Evolutionary conservation across 2,888 invertebrate genomes (phyloP).

Genomic region (Pammene fasciana): DNA sequence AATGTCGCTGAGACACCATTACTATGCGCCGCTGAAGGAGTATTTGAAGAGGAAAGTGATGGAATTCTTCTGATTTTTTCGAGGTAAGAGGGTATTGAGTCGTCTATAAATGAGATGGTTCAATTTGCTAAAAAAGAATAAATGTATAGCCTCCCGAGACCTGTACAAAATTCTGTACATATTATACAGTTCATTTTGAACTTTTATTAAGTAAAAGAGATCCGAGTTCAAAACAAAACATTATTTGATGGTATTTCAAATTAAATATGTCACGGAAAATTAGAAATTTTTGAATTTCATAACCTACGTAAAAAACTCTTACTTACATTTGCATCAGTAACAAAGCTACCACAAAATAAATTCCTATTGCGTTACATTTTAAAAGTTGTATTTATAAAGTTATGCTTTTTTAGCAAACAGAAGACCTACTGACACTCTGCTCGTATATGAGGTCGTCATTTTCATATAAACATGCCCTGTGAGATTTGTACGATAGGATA

Average conservation of each 20-base stretch:
- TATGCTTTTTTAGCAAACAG: constrained; percentile 2
- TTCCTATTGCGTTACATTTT: too few species aligned
- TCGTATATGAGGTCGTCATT: background rate
- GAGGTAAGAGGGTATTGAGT: background rate
- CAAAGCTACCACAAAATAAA: too few species aligned
- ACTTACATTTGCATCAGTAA: too few species aligned
- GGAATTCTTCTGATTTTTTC: constrained; percentile 83
- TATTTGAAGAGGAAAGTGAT: constrained; percentile 86
- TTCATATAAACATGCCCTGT: background rate
- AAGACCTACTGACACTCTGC: background rate
- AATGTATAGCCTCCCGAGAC: too few species aligned
- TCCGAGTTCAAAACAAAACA: too few species aligned
- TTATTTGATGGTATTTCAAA: too few species aligned
- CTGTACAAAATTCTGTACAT: too few species aligned
- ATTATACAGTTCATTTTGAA: too few species aligned
- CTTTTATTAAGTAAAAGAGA: too few species aligned
- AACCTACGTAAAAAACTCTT: too few species aligned
- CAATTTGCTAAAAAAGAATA: background rate
- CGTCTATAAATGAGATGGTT: background rate
- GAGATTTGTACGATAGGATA: constrained; percentile 23
- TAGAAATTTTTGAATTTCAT: too few species aligned
- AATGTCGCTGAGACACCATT: constrained; percentile 88
- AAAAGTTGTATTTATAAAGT: constrained; percentile 1
- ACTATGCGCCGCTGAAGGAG: constrained; percentile 93
- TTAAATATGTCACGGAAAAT: too few species aligned